Evolutionary conservation across 2,888 invertebrate species (phyloP).

Genomic region (Andrena fulva): DNA sequence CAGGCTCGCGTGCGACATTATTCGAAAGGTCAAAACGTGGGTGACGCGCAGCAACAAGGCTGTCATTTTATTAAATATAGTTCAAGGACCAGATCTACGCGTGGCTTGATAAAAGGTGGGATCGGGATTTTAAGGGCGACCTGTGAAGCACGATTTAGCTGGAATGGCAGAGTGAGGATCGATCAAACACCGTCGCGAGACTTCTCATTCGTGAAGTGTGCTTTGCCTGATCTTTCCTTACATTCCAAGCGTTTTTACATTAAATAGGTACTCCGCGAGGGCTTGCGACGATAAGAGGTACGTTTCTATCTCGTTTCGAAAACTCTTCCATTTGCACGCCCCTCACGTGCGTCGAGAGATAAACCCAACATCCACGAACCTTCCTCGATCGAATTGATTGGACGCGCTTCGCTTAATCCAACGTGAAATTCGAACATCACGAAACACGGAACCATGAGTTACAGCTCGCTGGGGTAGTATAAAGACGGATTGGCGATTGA

Average conservation of each 20-base stretch:
- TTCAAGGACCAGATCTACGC: slow-evolving; percentile 43
- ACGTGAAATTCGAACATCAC: slow-evolving; percentile 13
- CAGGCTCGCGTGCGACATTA: background rate
- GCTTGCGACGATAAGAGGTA: background rate
- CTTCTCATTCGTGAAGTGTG: slow-evolving; percentile 7
- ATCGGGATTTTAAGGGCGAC: slow-evolving; percentile 26
- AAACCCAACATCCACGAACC: slow-evolving; percentile 4
- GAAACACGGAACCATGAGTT: background rate
- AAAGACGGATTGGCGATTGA: background rate
- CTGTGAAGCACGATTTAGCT: slow-evolving; percentile 35
- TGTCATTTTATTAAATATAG: slow-evolving; percentile 41
- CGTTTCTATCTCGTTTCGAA: slow-evolving; percentile 27
- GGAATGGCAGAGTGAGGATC: slow-evolving; percentile 39
- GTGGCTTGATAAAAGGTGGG: slow-evolving; percentile 8
- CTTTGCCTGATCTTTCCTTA: background rate
- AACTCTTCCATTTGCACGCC: slow-evolving; percentile 12
- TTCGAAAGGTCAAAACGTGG: slow-evolving; percentile 5
- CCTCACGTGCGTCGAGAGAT: slow-evolving; percentile 12
- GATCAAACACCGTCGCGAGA: slow-evolving; percentile 22
- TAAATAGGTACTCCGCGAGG: background rate
- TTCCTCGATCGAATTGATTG: slow-evolving; percentile 14
- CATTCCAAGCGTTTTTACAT: slow-evolving; percentile 14
- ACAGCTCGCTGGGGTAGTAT: background rate
- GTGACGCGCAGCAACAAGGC: background rate
- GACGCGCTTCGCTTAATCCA: slow-evolving; percentile 23